phyloP scores from a whole-genome alignment of 2,888 invertebrate species.

The Steinernema carpocapsae region DNA sequence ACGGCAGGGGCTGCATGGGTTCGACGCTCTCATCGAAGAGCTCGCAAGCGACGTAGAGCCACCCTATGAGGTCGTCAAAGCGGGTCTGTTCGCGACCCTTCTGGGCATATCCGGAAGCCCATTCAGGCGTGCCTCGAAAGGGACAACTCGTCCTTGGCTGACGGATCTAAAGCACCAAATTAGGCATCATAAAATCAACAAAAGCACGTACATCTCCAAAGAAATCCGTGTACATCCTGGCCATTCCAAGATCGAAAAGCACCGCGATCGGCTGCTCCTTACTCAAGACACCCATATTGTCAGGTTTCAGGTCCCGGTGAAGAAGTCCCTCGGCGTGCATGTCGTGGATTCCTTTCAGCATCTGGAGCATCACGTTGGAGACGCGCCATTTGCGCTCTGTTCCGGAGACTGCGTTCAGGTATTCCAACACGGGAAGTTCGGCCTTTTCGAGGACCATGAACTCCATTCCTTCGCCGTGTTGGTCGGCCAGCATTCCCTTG shows the following conservation, averaged over 20 bases:
- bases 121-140: conserved; percentile 46
- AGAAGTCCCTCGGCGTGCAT: conserved; percentile 47
- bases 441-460: conserved; percentile 51
- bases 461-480: conserved; percentile 44
- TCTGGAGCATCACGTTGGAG: conserved; percentile 43
- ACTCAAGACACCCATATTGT: conserved; percentile 50
- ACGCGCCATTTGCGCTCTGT: conserved; percentile 37
- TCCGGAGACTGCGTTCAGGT: not conserved
- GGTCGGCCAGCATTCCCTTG: conserved; percentile 48
- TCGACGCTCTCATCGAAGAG: conserved; percentile 42
- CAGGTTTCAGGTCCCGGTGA: conserved; percentile 44
- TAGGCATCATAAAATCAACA: not conserved
- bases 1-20: conserved; percentile 44
- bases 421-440: conserved; percentile 36
- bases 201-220: conserved; percentile 36
- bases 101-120: conserved; percentile 45
- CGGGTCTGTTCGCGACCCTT: conserved; percentile 50
- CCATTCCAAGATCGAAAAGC: conserved; percentile 51
- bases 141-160: not conserved
- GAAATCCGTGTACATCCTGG: conserved; percentile 45
- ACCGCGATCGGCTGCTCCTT: conserved; percentile 35
- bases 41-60: conserved; percentile 48
- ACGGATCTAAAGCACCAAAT: not conserved
- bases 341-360: conserved; percentile 49
- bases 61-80: conserved; percentile 49